Conservation (phyloP, 2,113 vertebrate species). For the Aspiorhynchus laticeps region DNA sequence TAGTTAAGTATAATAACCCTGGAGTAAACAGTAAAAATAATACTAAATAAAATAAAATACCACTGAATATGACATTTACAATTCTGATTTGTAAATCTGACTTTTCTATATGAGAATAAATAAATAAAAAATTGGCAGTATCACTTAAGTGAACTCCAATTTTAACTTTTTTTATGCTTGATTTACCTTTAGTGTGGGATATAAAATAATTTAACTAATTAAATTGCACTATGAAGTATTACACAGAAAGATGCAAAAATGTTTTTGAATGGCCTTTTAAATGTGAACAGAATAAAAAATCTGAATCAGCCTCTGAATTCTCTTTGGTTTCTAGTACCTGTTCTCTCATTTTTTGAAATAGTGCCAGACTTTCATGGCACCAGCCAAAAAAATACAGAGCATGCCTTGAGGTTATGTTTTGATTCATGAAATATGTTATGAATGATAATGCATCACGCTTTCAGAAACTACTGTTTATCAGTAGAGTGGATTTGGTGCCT, state of each 20-base stretch:
- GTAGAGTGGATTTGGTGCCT: background rate
- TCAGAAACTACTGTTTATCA: background rate
- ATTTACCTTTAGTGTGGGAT: background rate
- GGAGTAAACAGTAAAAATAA: background rate
- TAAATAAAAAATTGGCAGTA: background rate
- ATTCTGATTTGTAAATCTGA: background rate
- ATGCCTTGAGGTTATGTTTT: background rate
- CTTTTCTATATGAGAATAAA: background rate
- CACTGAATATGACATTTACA: background rate
- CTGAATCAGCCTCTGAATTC: background rate
- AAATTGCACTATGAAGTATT: background rate
- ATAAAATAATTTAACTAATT: background rate
- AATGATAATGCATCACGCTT: constrained; percentile 1
- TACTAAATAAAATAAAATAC: too few species aligned
- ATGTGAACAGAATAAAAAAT: background rate
- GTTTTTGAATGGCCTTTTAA: background rate
- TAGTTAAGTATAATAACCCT: background rate
- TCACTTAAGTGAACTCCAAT: background rate
- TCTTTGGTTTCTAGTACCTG: background rate
- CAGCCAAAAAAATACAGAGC: background rate
- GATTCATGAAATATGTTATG: constrained; percentile 9
- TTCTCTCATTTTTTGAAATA: background rate
- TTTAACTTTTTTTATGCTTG: background rate
- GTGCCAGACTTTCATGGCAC: background rate
- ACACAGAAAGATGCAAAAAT: background rate